Evolutionary conservation across 2,888 invertebrate species (phyloP).

Genomic region (Nasonovia ribisnigri): DNA sequence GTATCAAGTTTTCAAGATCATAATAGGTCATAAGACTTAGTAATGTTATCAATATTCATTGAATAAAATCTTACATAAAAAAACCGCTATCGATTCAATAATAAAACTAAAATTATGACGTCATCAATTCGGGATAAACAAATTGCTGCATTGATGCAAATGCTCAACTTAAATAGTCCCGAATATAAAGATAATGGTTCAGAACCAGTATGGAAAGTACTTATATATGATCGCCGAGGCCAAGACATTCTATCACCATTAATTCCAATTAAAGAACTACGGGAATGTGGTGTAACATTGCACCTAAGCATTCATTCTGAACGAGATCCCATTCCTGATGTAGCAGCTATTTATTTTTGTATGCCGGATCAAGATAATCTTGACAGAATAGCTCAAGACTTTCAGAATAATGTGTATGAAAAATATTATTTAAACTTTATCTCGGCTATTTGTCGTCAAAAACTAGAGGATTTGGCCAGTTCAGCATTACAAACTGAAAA

Average conservation of each 20-base stretch:
- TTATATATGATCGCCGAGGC: slow-evolving; percentile 95
- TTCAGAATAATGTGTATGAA: slow-evolving; percentile 91
- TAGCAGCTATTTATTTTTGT: slow-evolving; percentile 98
- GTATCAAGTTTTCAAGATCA: background rate
- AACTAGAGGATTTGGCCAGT: slow-evolving; percentile 94
- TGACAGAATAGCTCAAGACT: slow-evolving; percentile 90
- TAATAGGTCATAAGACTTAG: background rate
- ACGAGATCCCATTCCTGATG: slow-evolving; percentile 95
- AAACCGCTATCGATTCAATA: background rate
- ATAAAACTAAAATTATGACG: slow-evolving; percentile 45
- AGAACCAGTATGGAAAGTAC: slow-evolving; percentile 96
- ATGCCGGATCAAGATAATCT: slow-evolving; percentile 96
- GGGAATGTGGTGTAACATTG: slow-evolving; percentile 96
- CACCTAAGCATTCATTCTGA: slow-evolving; percentile 95
- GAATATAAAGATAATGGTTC: slow-evolving; percentile 81
- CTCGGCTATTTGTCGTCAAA: slow-evolving; percentile 92
- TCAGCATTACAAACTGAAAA: slow-evolving; percentile 91
- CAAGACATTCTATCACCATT: slow-evolving; percentile 99
- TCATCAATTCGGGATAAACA: slow-evolving; percentile 65
- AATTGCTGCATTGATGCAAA: slow-evolving; percentile 85
- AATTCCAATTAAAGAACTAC: slow-evolving; percentile 92
- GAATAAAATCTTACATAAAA: background rate
- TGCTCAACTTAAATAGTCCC: slow-evolving; percentile 92
- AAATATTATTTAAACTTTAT: slow-evolving; percentile 97
- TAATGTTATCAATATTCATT: slow-evolving; percentile 37